Percentiles rank a stretch among this genome's conserved stretches.
phyloP scores from a whole-genome alignment of 2,113 vertebrate species.

The rabbit (Oryctolagus cuniculus) region DNA sequence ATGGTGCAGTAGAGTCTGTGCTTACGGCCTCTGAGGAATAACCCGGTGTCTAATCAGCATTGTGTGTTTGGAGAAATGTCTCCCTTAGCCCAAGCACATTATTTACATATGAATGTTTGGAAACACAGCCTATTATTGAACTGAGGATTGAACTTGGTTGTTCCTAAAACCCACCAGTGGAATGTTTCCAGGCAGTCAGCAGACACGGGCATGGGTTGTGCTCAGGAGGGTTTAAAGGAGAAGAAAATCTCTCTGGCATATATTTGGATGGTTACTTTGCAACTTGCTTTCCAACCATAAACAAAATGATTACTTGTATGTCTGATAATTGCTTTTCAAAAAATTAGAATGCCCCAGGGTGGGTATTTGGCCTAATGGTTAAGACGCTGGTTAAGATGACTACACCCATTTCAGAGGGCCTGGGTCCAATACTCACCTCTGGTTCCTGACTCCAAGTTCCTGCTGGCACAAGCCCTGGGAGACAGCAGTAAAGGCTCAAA shows the following conservation, averaged over 20 bases:
- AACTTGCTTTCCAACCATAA: background rate
- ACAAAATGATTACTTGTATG: background rate
- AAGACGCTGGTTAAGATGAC: too few species aligned
- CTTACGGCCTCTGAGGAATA: background rate
- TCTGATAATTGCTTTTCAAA: background rate
- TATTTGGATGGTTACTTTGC: background rate
- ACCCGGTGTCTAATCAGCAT: background rate
- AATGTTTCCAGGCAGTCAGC: background rate
- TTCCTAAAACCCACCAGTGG: background rate
- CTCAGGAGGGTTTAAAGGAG: background rate
- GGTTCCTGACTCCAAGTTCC: too few species aligned
- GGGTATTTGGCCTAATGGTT: too few species aligned
- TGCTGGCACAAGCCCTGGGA: too few species aligned
- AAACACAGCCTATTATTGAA: background rate
- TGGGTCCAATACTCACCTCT: too few species aligned
- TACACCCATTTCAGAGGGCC: too few species aligned
- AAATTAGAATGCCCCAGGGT: background rate
- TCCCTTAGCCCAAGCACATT: background rate
- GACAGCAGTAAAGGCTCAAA: too few species aligned
- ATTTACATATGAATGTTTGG: constrained; percentile 28
- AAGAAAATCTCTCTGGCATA: background rate
- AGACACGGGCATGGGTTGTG: background rate
- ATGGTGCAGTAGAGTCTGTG: background rate
- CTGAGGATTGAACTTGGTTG: background rate
- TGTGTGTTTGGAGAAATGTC: background rate